phyloP scores from a whole-genome alignment of 2,113 vertebrate genomes.

The Globicephala melas region DNA sequence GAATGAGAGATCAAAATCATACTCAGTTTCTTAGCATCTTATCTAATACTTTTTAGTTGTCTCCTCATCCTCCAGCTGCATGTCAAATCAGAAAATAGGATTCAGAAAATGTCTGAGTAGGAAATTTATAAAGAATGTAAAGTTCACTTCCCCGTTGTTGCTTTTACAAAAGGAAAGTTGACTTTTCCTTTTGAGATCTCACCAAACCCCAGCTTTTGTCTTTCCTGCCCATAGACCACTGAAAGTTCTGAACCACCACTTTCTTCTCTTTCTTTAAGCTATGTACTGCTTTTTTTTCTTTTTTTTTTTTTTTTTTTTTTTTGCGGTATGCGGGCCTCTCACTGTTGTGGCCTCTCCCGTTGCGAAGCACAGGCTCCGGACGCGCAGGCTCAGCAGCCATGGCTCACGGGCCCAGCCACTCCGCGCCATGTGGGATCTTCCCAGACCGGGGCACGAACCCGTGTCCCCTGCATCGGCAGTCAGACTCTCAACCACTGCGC shows the following conservation, averaged over 20 bases:
- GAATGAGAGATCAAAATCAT: background rate
- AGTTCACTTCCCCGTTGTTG: background rate
- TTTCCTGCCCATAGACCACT: background rate
- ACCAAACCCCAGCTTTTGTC: background rate
- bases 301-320: too few relatives aligned
- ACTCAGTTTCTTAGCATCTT: background rate
- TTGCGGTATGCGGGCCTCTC: too few relatives aligned
- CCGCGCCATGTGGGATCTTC: too few relatives aligned
- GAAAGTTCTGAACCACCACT: background rate
- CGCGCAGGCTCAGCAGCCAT: too few relatives aligned
- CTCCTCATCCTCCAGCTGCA: background rate
- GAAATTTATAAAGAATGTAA: background rate
- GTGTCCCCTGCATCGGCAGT: too few relatives aligned
- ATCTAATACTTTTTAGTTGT: background rate
- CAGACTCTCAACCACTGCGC: too few relatives aligned
- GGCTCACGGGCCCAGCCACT: too few relatives aligned
- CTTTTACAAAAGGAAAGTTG: background rate
- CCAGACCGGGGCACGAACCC: too few relatives aligned
- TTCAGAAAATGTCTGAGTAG: background rate
- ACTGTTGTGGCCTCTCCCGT: too few relatives aligned
- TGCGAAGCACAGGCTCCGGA: too few relatives aligned
- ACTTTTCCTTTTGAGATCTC: background rate
- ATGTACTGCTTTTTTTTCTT: background rate
- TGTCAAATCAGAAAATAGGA: background rate
- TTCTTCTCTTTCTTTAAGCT: background rate